A percentile compares a stretch with the other conserved stretches of the same genome.
Conservation (phyloP, 2,888 invertebrate species). For the Drosophila maculinotata region DNA sequence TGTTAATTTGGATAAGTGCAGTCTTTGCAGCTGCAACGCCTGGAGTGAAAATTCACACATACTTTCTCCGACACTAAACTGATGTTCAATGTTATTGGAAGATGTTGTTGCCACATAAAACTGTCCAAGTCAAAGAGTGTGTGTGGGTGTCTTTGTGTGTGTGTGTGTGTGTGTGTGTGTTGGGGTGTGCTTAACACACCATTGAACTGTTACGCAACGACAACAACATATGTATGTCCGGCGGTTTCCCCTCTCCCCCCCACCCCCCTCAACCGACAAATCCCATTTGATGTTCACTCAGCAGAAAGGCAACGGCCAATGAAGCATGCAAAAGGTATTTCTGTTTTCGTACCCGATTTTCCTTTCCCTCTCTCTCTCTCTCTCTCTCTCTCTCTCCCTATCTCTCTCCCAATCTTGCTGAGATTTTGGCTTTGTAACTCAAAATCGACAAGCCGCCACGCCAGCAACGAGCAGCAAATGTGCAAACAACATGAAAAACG, state of each 20-base stretch:
- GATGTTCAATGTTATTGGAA: conserved; percentile 63
- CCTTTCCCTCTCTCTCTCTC: not conserved
- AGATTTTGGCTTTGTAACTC: conserved; percentile 79
- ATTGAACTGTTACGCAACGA: conserved; percentile 75
- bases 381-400: not conserved
- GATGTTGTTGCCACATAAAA: conserved; percentile 60
- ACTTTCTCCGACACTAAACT: conserved; percentile 53
- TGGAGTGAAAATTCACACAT: conserved; percentile 46
- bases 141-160: conserved; percentile 9
- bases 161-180: conserved; percentile 42
- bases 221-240: conserved; percentile 63
- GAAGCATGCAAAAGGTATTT: conserved; percentile 81
- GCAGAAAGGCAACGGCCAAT: conserved; percentile 79
- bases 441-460: conserved; percentile 59
- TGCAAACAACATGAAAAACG: conserved; percentile 77
- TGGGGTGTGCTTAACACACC: conserved; percentile 73
- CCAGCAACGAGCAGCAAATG: conserved; percentile 67
- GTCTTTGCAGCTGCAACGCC: conserved; percentile 46
- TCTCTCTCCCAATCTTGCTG: conserved; percentile 22
- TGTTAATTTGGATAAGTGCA: conserved; percentile 77
- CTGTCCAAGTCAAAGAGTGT: conserved; percentile 9
- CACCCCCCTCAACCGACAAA: conserved; percentile 59
- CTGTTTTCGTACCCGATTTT: conserved; percentile 62
- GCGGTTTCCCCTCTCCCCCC: conserved; percentile 45
- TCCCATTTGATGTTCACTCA: conserved; percentile 81